These are phyloP conservation scores for Tenrec ecaudatus DNA, from an alignment of 2,113 vertebrate species.

Conservation along the genomic window DNA sequence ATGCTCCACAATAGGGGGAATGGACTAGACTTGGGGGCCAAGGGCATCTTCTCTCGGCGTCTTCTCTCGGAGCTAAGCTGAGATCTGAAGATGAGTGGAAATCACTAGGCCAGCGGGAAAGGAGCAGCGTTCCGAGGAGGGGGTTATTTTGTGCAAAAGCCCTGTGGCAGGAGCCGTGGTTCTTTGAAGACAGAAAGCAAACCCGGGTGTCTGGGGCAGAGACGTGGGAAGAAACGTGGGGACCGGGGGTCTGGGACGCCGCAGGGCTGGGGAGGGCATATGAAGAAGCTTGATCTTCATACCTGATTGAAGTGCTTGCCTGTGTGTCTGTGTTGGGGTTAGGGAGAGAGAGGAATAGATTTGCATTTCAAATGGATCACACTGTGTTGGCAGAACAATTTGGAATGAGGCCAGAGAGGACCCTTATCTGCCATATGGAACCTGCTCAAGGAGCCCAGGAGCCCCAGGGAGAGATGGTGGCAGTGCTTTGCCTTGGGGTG, in stretches of 20 bases:
- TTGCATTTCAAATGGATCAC: not conserved
- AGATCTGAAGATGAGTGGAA: not conserved
- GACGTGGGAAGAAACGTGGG: not conserved
- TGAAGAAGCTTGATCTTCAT: constrained; percentile 36
- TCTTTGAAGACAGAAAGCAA: not conserved
- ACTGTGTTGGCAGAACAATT: not conserved
- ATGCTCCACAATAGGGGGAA: too few species aligned
- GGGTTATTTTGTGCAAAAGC: not conserved
- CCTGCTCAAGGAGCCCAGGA: not conserved
- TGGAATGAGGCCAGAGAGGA: not conserved
- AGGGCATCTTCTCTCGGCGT: not conserved
- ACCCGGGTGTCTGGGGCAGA: not conserved
- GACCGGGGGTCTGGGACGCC: not conserved
- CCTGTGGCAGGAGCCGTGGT: not conserved
- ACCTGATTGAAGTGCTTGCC: not conserved
- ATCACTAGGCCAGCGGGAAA: not conserved
- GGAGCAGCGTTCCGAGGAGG: too few species aligned
- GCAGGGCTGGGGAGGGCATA: not conserved
- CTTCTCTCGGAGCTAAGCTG: not conserved
- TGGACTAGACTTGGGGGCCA: not conserved
- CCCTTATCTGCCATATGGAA: not conserved
- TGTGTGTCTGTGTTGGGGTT: not conserved
- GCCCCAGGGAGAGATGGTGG: not conserved
- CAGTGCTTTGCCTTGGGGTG: not conserved
- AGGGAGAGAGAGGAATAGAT: not conserved